These are phyloP conservation scores for Notocelia uddmanniana DNA, from an alignment of 2,888 invertebrate genomes.

Conservation along the genomic window DNA sequence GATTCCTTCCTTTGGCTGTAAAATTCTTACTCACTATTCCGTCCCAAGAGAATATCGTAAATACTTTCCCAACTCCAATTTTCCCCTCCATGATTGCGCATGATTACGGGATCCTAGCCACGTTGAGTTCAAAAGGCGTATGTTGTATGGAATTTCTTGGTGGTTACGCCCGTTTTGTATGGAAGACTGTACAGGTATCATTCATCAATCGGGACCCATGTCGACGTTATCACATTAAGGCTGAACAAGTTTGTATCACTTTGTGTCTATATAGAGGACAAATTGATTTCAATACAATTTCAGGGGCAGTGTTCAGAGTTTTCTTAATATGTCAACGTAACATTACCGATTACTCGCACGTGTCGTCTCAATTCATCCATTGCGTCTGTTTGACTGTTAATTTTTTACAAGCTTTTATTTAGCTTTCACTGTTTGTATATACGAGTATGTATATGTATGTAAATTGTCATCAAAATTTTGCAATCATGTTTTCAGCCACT, in stretches of 20 bases:
- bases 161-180: not conserved
- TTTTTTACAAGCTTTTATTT: too few relatives aligned
- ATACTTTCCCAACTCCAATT: slow-evolving; percentile 37
- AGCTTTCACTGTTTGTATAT: too few relatives aligned
- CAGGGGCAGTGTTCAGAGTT: not conserved
- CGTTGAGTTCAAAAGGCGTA: not conserved
- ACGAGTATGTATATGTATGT: too few relatives aligned
- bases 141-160: not conserved
- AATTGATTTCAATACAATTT: slow-evolving; percentile 11
- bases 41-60: slow-evolving; percentile 20
- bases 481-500: too few relatives aligned
- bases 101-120: slow-evolving; percentile 28
- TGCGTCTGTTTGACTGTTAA: too few relatives aligned
- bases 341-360: too few relatives aligned
- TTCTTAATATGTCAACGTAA: not conserved
- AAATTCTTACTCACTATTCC: slow-evolving; percentile 18
- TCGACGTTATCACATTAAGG: slow-evolving; percentile 10
- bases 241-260: slow-evolving; percentile 5
- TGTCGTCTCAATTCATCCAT: too few relatives aligned
- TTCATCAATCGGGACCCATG: slow-evolving; percentile 36
- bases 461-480: too few relatives aligned
- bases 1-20: not conserved
- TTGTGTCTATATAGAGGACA: slow-evolving; percentile 4
- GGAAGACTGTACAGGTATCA: slow-evolving; percentile 20
- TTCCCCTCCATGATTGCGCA: slow-evolving; percentile 42